phyloP scores from a whole-genome alignment of 2,888 invertebrate species.

The Hydrotaea diabolus region DNA sequence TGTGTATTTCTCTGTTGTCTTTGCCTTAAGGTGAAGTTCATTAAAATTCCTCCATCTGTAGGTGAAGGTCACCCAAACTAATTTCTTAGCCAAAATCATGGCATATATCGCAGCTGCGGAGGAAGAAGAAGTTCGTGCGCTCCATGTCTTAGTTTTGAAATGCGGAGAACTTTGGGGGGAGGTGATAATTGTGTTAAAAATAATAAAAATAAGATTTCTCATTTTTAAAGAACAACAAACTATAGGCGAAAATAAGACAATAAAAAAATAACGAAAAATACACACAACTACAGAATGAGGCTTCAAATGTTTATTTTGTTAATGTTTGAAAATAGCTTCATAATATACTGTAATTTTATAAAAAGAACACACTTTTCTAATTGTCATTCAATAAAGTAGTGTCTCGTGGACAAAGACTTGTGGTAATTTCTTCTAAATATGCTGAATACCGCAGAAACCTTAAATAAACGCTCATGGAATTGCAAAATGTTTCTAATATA shows the following conservation, averaged over 20 bases:
- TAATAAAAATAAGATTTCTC: background rate
- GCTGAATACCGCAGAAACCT: too few species aligned
- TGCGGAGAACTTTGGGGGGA: background rate
- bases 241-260: background rate
- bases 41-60: conserved; percentile 38
- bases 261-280: background rate
- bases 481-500: too few species aligned
- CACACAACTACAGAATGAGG: too few species aligned
- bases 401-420: too few species aligned
- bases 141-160: background rate
- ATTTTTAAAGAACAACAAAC: background rate
- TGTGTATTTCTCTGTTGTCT: background rate
- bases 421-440: too few species aligned
- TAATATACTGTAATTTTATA: background rate
- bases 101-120: background rate
- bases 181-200: background rate
- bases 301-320: background rate
- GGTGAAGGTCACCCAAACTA: conserved; percentile 41
- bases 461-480: too few species aligned
- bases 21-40: conserved; percentile 53
- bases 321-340: background rate
- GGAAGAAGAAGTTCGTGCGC: background rate
- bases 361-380: too few species aligned
- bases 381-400: too few species aligned
- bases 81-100: conserved; percentile 4